These are phyloP conservation scores for Nicator chloris DNA, from an alignment of 2,113 vertebrate species.

Conservation along the genomic window DNA sequence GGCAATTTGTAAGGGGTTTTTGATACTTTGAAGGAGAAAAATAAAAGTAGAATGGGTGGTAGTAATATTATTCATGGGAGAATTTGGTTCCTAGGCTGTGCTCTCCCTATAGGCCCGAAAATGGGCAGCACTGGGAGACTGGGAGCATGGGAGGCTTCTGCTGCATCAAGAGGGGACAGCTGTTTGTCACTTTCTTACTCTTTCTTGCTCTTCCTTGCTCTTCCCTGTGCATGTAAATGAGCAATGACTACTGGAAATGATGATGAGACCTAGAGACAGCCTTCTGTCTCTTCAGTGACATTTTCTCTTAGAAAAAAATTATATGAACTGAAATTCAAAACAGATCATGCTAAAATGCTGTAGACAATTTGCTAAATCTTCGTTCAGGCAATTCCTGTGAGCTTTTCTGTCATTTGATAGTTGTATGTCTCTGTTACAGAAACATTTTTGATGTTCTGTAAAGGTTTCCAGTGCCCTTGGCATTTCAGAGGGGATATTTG, in stretches of 20 bases:
- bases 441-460: not conserved
- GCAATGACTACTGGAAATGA: not conserved
- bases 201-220: not conserved
- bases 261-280: not conserved
- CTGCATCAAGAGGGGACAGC: not conserved
- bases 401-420: not conserved
- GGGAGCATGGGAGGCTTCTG: not conserved
- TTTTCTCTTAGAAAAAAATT: not conserved
- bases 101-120: not conserved
- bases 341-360: not conserved
- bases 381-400: not conserved
- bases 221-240: not conserved
- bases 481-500: not conserved
- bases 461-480: not conserved
- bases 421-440: not conserved
- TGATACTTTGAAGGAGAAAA: not conserved
- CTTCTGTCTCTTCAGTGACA: not conserved
- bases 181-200: not conserved
- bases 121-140: not conserved
- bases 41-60: not conserved
- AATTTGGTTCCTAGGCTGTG: not conserved
- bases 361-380: not conserved
- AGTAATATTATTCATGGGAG: not conserved
- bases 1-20: not conserved
- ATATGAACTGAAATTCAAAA: not conserved